phyloP scores from a whole-genome alignment of 2,113 vertebrate genomes.

The Andinoacara biseriatus region DNA sequence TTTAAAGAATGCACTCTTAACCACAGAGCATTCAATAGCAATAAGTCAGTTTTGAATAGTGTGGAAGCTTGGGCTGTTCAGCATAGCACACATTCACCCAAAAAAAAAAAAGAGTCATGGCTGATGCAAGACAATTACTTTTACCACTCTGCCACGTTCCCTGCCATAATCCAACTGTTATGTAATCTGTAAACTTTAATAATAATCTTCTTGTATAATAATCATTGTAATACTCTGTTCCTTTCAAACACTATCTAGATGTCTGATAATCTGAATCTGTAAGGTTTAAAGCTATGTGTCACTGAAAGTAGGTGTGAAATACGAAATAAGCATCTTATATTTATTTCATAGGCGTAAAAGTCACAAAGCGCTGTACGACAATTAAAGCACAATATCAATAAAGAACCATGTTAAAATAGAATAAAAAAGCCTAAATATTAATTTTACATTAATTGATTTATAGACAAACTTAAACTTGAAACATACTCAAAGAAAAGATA shows the following conservation, averaged over 20 bases:
- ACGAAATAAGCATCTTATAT: too few relatives aligned
- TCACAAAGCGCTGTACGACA: too few relatives aligned
- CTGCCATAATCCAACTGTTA: constrained; percentile 34
- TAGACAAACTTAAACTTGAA: not conserved
- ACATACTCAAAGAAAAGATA: not conserved
- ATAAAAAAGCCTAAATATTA: not conserved
- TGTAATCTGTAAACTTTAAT: constrained; percentile 41
- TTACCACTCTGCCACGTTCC: constrained; percentile 13
- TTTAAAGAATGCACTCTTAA: constrained; percentile 23
- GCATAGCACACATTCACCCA: constrained; percentile 12
- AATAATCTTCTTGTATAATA: constrained; percentile 41
- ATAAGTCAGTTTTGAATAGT: constrained; percentile 24
- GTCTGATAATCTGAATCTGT: not conserved
- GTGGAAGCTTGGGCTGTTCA: not conserved
- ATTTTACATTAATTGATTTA: not conserved
- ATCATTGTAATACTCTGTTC: constrained; percentile 1
- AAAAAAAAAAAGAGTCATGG: not conserved
- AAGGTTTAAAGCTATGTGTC: not conserved
- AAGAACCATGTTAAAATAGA: too few relatives aligned
- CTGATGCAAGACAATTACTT: constrained; percentile 40
- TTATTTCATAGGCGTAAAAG: too few relatives aligned
- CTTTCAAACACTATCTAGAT: not conserved
- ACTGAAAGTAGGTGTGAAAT: not conserved
- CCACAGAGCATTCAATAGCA: constrained; percentile 9
- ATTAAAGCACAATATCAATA: too few relatives aligned